phyloP scores from a whole-genome alignment of 2,113 vertebrate genomes.

The Ceyx margarethae region DNA sequence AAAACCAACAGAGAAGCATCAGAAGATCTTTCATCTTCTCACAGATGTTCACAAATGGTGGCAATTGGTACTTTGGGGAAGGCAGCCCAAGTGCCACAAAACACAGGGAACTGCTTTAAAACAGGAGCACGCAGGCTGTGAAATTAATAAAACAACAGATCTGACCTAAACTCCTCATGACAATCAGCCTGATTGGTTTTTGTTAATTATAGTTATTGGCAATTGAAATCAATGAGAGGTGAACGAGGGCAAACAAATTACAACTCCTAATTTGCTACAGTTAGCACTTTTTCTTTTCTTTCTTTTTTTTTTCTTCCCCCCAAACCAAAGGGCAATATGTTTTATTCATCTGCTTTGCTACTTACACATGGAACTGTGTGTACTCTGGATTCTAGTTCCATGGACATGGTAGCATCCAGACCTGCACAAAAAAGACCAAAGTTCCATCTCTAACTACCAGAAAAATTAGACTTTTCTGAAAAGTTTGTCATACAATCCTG shows the following conservation, averaged over 20 bases:
- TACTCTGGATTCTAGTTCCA: constrained; percentile 60
- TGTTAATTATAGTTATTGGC: constrained; percentile 66
- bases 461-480: neutral
- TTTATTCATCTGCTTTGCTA: constrained; percentile 50
- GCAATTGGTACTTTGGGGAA: constrained; percentile 74
- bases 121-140: constrained; percentile 62
- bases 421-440: constrained; percentile 56
- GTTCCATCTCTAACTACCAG: neutral
- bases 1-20: constrained; percentile 38
- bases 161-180: constrained; percentile 68
- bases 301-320: neutral
- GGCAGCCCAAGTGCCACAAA: constrained; percentile 61
- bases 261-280: constrained; percentile 48
- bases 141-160: constrained; percentile 67
- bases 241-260: constrained; percentile 47
- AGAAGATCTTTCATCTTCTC: constrained; percentile 74
- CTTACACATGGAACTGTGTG: constrained; percentile 73
- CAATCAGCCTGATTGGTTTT: constrained; percentile 63
- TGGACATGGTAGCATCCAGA: constrained; percentile 29
- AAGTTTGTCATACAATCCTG: neutral
- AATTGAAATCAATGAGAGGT: constrained; percentile 65
- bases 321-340: constrained; percentile 5
- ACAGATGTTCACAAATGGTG: constrained; percentile 72
- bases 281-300: constrained; percentile 18
- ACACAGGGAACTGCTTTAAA: constrained; percentile 47